phyloP scores from a whole-genome alignment of 2,113 vertebrate species.

The Myiozetetes cayanensis region DNA sequence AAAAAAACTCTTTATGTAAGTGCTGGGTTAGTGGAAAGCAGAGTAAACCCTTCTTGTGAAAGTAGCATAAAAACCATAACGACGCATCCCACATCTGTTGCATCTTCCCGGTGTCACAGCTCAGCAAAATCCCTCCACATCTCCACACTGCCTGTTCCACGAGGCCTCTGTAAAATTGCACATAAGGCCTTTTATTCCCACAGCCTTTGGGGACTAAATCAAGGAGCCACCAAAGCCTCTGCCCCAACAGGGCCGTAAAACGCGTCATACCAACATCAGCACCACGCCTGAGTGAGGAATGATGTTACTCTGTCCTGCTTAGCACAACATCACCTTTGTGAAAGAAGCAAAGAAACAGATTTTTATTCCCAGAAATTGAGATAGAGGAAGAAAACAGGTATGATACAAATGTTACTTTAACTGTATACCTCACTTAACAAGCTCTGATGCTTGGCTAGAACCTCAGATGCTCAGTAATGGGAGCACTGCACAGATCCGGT shows the following conservation, averaged over 20 bases:
- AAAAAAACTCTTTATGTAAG: not conserved
- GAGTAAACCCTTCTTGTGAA: not conserved
- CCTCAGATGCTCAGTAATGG: not conserved
- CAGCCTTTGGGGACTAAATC: not conserved
- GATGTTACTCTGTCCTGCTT: not conserved
- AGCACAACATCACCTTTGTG: not conserved
- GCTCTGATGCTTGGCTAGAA: not conserved
- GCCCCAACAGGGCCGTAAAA: not conserved
- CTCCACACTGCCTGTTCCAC: not conserved
- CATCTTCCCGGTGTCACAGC: not conserved
- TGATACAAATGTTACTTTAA: not conserved
- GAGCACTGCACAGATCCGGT: not conserved
- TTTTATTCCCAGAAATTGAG: not conserved
- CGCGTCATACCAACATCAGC: rapidly evolving
- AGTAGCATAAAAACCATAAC: not conserved
- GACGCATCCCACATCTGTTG: not conserved
- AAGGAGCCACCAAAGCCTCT: not conserved
- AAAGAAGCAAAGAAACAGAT: not conserved
- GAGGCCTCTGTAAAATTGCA: not conserved
- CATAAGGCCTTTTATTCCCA: not conserved
- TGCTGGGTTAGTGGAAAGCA: not conserved
- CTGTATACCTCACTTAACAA: not conserved
- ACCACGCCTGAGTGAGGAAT: not conserved
- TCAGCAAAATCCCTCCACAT: not conserved
- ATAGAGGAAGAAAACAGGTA: not conserved